Percentiles rank a stretch among this genome's conserved stretches.
phyloP scores from a whole-genome alignment of 2,113 vertebrate genomes.

The Emydocephalus ijimae region DNA sequence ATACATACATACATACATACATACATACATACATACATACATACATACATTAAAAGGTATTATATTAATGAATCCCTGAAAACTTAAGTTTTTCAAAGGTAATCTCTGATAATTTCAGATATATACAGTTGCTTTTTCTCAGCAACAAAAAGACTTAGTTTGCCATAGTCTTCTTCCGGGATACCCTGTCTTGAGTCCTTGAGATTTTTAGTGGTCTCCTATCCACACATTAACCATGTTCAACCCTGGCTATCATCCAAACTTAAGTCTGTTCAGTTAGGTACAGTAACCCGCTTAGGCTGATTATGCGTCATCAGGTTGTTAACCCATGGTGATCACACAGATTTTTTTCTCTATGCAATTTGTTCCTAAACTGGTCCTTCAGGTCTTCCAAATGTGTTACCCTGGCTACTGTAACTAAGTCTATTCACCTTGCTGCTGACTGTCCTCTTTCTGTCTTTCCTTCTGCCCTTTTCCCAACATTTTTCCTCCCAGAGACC shows the following conservation, averaged over 20 bases:
- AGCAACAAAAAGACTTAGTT: neutral
- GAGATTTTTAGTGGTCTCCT: neutral
- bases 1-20: too few species aligned
- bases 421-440: neutral
- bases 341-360: neutral
- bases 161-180: neutral
- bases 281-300: neutral
- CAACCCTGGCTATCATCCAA: neutral
- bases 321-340: neutral
- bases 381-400: neutral
- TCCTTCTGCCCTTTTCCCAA: neutral
- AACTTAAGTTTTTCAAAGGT: neutral
- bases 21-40: too few species aligned
- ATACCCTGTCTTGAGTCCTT: neutral
- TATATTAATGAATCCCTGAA: neutral
- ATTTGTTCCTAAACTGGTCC: neutral
- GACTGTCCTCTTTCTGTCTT: neutral
- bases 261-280: neutral
- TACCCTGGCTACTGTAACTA: neutral
- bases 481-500: neutral
- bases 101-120: neutral
- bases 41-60: neutral
- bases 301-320: neutral
- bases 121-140: neutral
- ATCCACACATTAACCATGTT: neutral